Percentiles rank a stretch among this genome's conserved stretches.
Conservation (phyloP, 2,888 invertebrate genomes). For the Smittia sp. region DNA sequence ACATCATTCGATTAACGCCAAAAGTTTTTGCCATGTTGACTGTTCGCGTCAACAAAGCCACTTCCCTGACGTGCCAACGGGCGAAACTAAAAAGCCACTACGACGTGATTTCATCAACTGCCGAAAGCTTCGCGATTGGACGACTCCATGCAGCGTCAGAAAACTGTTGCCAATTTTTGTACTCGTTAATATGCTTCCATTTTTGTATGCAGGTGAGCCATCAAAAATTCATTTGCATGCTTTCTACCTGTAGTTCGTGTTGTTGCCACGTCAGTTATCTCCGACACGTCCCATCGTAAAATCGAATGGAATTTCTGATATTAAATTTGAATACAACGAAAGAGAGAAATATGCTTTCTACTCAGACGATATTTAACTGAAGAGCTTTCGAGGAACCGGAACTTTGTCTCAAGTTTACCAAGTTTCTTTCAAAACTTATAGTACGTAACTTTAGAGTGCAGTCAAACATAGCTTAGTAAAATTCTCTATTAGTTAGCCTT, state of each 20-base stretch:
- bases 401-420: no score
- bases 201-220: slow-evolving; percentile 53
- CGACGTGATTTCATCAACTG: background rate
- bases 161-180: slow-evolving; percentile 50
- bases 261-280: background rate
- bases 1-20: background rate
- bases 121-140: slow-evolving; percentile 23
- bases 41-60: background rate
- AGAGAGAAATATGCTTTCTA: no score
- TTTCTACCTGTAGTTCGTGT: background rate
- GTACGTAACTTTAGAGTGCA: no score
- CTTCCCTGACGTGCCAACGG: background rate
- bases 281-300: no score
- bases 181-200: slow-evolving; percentile 54
- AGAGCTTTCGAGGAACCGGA: no score
- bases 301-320: no score
- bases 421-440: no score
- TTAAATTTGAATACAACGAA: no score
- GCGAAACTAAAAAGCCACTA: background rate
- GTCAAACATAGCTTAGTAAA: no score
- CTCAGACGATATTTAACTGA: no score
- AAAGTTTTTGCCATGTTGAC: background rate
- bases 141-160: slow-evolving; percentile 26
- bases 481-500: no score
- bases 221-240: background rate